phyloP scores from a whole-genome alignment of 2,113 vertebrate species.

The Pelecanoides urinatrix region DNA sequence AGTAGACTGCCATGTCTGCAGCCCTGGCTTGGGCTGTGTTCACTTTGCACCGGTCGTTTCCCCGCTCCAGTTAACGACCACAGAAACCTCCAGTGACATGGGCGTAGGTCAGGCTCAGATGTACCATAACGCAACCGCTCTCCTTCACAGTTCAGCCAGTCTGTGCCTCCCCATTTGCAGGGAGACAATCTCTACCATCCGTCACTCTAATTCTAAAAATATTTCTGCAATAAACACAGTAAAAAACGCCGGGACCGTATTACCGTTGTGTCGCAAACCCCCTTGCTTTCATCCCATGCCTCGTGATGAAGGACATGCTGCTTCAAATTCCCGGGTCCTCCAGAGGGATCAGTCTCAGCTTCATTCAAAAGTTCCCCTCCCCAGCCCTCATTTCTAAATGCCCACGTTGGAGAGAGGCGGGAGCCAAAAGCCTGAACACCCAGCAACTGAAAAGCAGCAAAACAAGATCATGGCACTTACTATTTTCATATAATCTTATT shows the following conservation, averaged over 20 bases:
- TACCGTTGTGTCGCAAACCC: not conserved
- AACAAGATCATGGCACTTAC: not conserved
- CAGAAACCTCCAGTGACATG: not conserved
- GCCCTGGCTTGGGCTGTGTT: not conserved
- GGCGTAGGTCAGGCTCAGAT: not conserved
- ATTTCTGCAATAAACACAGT: not conserved
- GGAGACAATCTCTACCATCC: not conserved
- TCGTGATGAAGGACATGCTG: not conserved
- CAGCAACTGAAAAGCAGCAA: not conserved
- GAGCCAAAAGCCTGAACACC: not conserved
- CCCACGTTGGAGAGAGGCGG: accelerated
- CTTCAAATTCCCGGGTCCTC: not conserved
- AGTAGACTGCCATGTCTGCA: not conserved
- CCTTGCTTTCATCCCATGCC: not conserved
- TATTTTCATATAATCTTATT: not conserved
- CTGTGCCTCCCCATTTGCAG: not conserved
- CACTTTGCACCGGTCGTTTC: not conserved
- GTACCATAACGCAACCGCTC: accelerated
- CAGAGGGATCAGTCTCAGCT: not conserved
- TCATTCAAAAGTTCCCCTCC: not conserved
- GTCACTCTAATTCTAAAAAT: not conserved
- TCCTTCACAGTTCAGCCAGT: not conserved
- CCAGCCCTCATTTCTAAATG: not conserved
- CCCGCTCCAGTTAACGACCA: accelerated
- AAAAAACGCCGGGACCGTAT: accelerated